Percentiles rank a stretch among this genome's conserved stretches.
Evolutionary conservation across 2,113 vertebrate genomes (phyloP).

Genomic region (Cheirogaleus medius): DNA sequence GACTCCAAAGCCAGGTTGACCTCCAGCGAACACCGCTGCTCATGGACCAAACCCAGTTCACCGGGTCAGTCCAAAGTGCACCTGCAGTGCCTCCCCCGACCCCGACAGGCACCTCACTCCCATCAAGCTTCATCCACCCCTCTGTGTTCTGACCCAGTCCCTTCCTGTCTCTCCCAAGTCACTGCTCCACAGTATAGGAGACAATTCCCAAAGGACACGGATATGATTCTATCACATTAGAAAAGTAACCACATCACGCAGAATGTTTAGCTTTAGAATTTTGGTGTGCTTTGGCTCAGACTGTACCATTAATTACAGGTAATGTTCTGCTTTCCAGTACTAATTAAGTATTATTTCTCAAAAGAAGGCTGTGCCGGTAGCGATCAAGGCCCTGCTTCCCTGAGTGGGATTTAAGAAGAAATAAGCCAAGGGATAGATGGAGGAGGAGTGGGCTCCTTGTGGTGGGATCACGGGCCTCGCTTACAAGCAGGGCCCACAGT

Average conservation of each 20-base stretch:
- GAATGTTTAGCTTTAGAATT: neutral
- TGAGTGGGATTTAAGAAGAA: neutral
- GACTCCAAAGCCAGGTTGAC: neutral
- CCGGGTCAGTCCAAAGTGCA: neutral
- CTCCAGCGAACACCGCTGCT: neutral
- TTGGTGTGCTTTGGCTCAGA: neutral
- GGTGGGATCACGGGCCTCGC: neutral
- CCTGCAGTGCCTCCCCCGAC: neutral
- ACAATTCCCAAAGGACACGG: neutral
- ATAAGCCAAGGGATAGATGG: neutral
- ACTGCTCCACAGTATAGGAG: neutral
- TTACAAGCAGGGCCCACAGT: neutral
- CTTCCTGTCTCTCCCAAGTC: neutral
- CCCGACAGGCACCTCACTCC: neutral
- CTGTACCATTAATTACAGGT: neutral
- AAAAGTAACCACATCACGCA: neutral
- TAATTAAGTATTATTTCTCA: neutral
- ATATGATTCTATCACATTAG: neutral
- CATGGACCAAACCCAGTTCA: rapidly evolving
- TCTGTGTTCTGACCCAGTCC: neutral
- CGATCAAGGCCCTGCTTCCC: neutral
- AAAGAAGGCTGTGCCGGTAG: neutral
- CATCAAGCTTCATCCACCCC: neutral
- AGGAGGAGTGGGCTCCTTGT: neutral
- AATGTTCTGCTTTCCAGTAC: neutral